Evolutionary conservation across 2,113 vertebrate species (phyloP), one percentile per base, ranked within the genome.

Genomic region (Balaenoptera acutorostrata): DNA sequence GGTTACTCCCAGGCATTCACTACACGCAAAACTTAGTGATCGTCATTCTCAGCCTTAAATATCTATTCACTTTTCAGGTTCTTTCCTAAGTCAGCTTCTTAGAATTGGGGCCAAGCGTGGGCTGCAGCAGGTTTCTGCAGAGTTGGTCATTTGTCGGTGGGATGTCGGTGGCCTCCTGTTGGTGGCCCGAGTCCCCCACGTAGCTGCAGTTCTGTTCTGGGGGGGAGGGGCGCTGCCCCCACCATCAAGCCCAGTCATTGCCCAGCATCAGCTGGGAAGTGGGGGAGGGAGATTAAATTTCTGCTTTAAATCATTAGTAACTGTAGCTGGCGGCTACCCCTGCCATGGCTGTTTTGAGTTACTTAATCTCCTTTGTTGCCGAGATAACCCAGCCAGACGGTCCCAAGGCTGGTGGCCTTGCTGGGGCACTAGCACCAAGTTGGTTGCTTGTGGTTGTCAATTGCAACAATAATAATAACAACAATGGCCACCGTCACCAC

Each of bases 301-400:
- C 96, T 66, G 39, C 85, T 77, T 95, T 44, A 49, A 55, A 81
- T 95, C 94, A 68, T 84, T 77, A 88, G 95, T 84, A 92, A 96
- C 71, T 5, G 0, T 46, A 96, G 94, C 90, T n/a, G 41, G 6
- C 3, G 69, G 87, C 77, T 3, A 39, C 52, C 15, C 41, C 88
- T 29, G 75, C 91, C 59, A 1, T 0, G 41, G 52, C 81, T 95
- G 81, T 71, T 59, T 57, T 21, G 63, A 77, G 96, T 95, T 77
- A 92, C 90, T 52, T 55, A 77, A 77, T 89, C 75, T 69, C 59
- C 57, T 59, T 21, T 33, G 89, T 41, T 11, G 59, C 63, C 2
- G 46, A 89, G 93, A 93, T 94, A 92, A 88, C 74, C 57, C 5
- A 49, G 39, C 41, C 46, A 33, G 61, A 36, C 0, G 18, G 89